Evolutionary conservation across 2,113 vertebrate species (phyloP).

Genomic region (Oreochromis tanganicae): DNA sequence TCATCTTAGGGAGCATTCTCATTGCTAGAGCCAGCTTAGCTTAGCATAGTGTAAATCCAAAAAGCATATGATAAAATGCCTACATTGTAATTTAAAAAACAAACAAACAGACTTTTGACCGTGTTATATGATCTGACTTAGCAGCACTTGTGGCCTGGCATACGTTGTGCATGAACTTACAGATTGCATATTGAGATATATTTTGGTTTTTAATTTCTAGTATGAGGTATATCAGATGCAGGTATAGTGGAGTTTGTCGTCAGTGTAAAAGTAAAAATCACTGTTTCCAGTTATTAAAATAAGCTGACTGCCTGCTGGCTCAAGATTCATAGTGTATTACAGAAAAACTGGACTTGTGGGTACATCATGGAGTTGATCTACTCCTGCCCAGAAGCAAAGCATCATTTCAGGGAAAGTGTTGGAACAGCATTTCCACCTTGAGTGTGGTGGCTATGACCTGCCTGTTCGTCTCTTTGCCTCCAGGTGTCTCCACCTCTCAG

Average conservation of each 20-base stretch:
- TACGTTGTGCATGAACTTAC: neutral
- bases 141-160: neutral
- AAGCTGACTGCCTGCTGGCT: neutral
- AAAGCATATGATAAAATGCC: neutral
- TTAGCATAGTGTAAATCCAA: neutral
- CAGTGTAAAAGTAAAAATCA: neutral
- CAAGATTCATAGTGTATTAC: neutral
- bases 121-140: neutral
- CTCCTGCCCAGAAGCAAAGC: neutral
- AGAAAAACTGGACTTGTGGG: neutral
- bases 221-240: neutral
- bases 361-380: neutral
- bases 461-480: neutral
- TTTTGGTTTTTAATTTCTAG: neutral
- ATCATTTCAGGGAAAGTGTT: neutral
- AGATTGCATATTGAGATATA: neutral
- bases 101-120: neutral
- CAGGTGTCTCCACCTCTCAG: slow-evolving; percentile 96
- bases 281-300: neutral
- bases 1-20: neutral
- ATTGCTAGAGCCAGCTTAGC: neutral
- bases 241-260: neutral
- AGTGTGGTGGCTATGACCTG: neutral
- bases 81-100: neutral
- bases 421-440: neutral